phyloP scores from a whole-genome alignment of 2,113 vertebrate species.

The Pandion haliaetus region DNA sequence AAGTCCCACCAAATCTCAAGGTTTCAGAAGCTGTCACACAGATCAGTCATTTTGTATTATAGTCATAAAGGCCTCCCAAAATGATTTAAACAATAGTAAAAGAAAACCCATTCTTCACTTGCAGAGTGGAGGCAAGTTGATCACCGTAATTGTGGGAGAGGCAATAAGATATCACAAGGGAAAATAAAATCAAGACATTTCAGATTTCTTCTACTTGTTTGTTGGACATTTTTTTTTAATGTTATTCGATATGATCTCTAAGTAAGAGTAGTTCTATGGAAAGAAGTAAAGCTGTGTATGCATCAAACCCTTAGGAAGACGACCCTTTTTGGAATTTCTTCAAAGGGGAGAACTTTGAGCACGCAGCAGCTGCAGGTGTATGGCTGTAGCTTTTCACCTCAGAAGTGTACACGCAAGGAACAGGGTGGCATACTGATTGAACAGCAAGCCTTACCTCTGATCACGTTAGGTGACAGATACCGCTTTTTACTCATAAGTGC shows the following conservation, averaged over 20 bases:
- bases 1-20: neutral
- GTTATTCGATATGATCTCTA: neutral
- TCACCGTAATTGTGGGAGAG: neutral
- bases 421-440: neutral
- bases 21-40: slow-evolving; percentile 1
- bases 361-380: neutral
- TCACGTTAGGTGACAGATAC: neutral
- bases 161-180: neutral
- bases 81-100: neutral
- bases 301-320: neutral
- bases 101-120: neutral
- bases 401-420: neutral
- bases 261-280: neutral
- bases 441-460: neutral
- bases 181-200: neutral
- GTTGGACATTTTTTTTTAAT: neutral
- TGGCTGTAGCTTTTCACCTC: neutral
- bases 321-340: neutral
- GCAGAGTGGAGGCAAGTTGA: neutral
- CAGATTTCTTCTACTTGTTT: neutral
- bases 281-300: neutral
- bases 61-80: neutral
- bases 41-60: slow-evolving; percentile 19
- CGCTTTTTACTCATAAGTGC: neutral
- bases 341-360: neutral